Evolutionary conservation across 2,888 invertebrate genomes (phyloP), one percentile per base, ranked within the genome.

Genomic region (Argyresthia goedartella): DNA sequence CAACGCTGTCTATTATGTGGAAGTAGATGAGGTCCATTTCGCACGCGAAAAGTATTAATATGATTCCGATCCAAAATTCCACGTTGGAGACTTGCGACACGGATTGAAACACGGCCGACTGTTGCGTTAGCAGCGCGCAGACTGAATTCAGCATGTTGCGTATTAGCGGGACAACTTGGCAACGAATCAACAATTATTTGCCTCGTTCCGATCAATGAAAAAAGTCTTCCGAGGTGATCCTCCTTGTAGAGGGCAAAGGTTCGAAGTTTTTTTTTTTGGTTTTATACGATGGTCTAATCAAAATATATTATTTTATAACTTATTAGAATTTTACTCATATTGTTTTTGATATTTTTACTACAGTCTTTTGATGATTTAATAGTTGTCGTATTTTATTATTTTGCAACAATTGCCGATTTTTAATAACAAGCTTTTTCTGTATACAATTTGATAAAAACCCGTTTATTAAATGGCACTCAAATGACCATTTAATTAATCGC

Each of bases 21-120:
- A 85, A 87, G 57, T 80, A 87, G 53, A 87, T 70, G 13, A 87
- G 57, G 67, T 87, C 86, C 74, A 87, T 70, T 73, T 87, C 87
- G 65, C 86, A 87, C 50, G 87, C 87, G 57, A 84, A 59, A 0
- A 87, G 48, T 54, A 87, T 72, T 42, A 87, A 57, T 1, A 87
- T 53, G 0, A 72, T 71, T 8, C 85, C 86, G 42, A 79, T 61
- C 87, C 87, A 87, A 58, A 87, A 87, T 59, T 87, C 84, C 1
- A 76, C 69, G 66, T 81, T 79, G 2, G 82, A 76, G 41, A 77
- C 55, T 54, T 69, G 69, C 1, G 75, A 73, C 0, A 70, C 76
- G 1, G 70, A 60, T 50, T 65, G 64, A 34, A 64, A 76, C 8
- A 71, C 82, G 58, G 66, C 73, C 57, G 76, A 59, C n/a, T 67